phyloP scores from a whole-genome alignment of 1,140 invertebrate species.

The Drosophila pectinifera region DNA sequence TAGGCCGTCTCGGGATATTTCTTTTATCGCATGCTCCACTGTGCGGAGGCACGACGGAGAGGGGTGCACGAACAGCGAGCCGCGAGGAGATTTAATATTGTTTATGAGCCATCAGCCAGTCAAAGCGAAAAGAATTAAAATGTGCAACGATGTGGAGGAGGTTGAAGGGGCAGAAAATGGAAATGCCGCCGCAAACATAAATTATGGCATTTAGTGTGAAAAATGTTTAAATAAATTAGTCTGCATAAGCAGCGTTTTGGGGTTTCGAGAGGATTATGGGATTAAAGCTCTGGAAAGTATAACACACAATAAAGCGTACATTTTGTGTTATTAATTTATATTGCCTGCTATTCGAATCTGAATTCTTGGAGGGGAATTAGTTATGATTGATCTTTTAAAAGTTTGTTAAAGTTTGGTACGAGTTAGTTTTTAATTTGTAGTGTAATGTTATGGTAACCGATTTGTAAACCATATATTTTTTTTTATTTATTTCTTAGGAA shows the following conservation, averaged over 20 bases:
- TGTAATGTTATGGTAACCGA: too few species aligned
- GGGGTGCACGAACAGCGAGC: slow-evolving; percentile 8
- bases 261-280: slow-evolving; percentile 27
- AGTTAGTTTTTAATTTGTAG: not conserved
- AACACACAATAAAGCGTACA: slow-evolving; percentile 46
- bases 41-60: slow-evolving; percentile 7
- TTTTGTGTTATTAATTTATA: slow-evolving; percentile 34
- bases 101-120: slow-evolving; percentile 74
- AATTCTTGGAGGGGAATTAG: not conserved
- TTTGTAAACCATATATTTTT: too few species aligned
- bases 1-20: slow-evolving; percentile 49
- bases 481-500: too few species aligned
- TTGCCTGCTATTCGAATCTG: not conserved
- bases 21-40: slow-evolving; percentile 41
- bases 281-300: slow-evolving; percentile 39
- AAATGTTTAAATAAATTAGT: slow-evolving; percentile 62
- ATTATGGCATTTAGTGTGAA: slow-evolving; percentile 78
- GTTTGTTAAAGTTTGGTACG: not conserved
- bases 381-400: not conserved
- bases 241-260: slow-evolving; percentile 30
- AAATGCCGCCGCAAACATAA: slow-evolving; percentile 63
- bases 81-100: slow-evolving; percentile 73
- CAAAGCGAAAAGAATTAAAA: slow-evolving; percentile 69
- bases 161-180: slow-evolving; percentile 39
- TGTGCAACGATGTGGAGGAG: slow-evolving; percentile 52